A percentile compares a stretch with the other conserved stretches of the same genome.
phyloP scores from a whole-genome alignment of 2,113 vertebrate species.

The Caloenas nicobarica region DNA sequence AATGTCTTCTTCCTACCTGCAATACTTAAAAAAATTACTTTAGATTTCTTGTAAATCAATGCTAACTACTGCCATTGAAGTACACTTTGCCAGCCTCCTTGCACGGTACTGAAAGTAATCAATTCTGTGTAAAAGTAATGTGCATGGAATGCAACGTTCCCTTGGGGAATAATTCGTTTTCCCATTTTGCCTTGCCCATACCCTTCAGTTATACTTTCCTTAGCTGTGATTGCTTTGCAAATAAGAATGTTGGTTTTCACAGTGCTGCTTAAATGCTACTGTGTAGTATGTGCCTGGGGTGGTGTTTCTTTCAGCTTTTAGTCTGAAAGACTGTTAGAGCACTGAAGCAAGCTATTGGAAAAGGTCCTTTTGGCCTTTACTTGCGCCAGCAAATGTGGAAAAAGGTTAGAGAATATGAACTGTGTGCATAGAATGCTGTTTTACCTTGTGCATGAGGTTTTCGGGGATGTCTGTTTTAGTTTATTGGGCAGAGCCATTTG shows the following conservation, averaged over 20 bases:
- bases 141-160: rapidly evolving
- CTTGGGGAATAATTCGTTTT: slow-evolving; percentile 5
- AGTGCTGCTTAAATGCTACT: neutral
- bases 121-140: neutral
- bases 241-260: neutral
- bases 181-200: neutral
- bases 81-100: neutral
- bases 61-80: neutral
- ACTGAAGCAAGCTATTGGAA: neutral
- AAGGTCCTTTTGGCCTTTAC: neutral
- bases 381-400: neutral
- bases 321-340: neutral
- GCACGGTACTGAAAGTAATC: neutral
- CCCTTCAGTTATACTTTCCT: neutral
- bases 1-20: neutral
- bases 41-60: slow-evolving; percentile 30
- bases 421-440: neutral
- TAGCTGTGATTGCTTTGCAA: slow-evolving; percentile 5
- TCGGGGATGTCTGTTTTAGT: neutral
- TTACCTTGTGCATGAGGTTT: neutral
- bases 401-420: neutral
- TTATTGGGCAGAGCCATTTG: neutral
- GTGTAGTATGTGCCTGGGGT: neutral
- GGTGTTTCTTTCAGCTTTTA: neutral
- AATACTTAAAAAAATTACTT: slow-evolving; percentile 31